A percentile compares a stretch with the other conserved stretches of the same genome.
Conservation (phyloP, 1,140 invertebrate genomes). For the Drosophila navojoa region DNA sequence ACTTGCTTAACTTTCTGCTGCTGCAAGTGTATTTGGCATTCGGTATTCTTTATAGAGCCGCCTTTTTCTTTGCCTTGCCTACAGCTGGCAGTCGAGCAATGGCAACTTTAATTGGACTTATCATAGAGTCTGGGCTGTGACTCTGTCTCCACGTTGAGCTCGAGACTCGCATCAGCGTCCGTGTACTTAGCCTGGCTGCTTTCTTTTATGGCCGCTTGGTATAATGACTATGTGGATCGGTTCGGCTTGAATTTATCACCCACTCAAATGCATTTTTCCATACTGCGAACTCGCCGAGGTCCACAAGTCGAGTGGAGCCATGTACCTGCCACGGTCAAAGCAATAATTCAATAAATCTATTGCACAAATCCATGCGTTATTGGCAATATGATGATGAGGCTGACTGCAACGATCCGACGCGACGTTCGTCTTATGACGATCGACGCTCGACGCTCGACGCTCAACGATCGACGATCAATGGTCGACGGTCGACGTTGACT, state of each 20-base stretch:
- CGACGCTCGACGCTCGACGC: constrained; percentile 31
- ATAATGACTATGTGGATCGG: constrained; percentile 66
- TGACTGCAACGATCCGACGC: constrained; percentile 45
- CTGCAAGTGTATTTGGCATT: constrained; percentile 28
- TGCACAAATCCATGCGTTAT: constrained; percentile 77
- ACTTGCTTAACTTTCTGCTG: background rate
- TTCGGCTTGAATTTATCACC: constrained; percentile 78
- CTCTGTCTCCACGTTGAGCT: constrained; percentile 6
- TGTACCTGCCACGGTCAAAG: constrained; percentile 82
- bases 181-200: constrained; percentile 61
- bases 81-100: constrained; percentile 33
- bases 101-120: constrained; percentile 81
- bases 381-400: constrained; percentile 82
- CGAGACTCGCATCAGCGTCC: constrained; percentile 8
- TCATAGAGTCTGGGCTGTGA: constrained; percentile 59
- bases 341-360: constrained; percentile 84
- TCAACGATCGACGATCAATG: constrained; percentile 31
- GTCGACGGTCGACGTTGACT: constrained; percentile 30
- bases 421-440: constrained; percentile 8
- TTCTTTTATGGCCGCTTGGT: constrained; percentile 74
- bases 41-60: background rate
- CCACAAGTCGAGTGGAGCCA: constrained; percentile 60
- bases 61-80: background rate
- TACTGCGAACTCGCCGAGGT: constrained; percentile 27
- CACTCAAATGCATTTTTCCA: constrained; percentile 78